Conservation (phyloP, 2,113 vertebrate species). For the Gambusia affinis region DNA sequence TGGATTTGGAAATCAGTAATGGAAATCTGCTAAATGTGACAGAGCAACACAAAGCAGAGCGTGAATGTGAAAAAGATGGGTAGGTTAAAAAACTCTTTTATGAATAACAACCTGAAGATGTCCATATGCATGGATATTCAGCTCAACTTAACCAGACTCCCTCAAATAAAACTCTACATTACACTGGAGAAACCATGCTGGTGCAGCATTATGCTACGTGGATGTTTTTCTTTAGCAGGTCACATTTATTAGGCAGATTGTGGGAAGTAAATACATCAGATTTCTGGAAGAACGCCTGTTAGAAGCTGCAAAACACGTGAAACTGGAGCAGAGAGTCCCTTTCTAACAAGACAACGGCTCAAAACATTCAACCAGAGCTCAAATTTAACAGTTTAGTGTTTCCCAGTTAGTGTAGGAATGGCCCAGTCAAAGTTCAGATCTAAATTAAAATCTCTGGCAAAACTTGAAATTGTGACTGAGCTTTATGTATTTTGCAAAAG, state of each 20-base stretch:
- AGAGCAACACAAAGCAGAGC: not conserved
- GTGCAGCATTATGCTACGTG: not conserved
- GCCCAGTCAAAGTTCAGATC: too few species aligned
- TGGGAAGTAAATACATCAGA: not conserved
- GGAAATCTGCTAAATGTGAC: not conserved
- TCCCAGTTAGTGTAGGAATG: too few species aligned
- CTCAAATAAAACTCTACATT: not conserved
- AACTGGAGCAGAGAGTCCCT: not conserved
- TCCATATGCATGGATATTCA: not conserved
- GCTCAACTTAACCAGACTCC: not conserved
- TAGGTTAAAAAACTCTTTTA: not conserved
- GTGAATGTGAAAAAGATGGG: not conserved
- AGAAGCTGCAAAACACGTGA: not conserved
- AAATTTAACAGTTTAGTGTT: too few species aligned
- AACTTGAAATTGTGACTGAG: too few species aligned
- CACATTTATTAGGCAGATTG: not conserved
- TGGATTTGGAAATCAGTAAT: too few species aligned
- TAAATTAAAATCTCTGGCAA: too few species aligned
- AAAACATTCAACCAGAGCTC: not conserved
- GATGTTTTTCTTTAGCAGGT: not conserved
- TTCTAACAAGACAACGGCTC: not conserved
- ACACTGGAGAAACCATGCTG: not conserved
- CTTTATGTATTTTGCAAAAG: too few species aligned
- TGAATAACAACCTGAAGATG: not conserved
- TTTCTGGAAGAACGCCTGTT: not conserved